Base-by-base conservation (phyloP, 2,113 vertebrate genomes). In the Psilopogon haemacephalus region DNA sequence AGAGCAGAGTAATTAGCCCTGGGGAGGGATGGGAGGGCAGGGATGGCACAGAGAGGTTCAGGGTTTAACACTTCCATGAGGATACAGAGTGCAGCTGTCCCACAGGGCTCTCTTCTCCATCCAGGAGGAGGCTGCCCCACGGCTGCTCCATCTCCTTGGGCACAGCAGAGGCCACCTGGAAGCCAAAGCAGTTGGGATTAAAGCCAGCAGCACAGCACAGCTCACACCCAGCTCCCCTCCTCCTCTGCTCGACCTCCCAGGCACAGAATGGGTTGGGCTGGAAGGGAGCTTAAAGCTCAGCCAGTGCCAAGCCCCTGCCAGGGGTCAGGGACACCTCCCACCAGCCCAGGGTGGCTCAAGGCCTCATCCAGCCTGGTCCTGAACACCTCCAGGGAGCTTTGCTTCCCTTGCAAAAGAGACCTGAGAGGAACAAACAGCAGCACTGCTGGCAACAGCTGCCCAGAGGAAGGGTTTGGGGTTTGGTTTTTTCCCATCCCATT, bases 1-100 rank as follows among this genome's bases (percentile, higher is more conserved):
- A 13, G 6, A 30, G 3, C 19, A 0, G 0, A 9, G 11, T 46
- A 4, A 2, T 1, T 1, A 63, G 26, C 48, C 30, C 30, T 1
- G 0, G 65, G 76, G 6, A 74, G 70, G 72, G 81, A 4, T 3
- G 48, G 12, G 3, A 2, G 63, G 67, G 23, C 18, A 28, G 18
- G 50, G 69, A 16, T 0, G 12, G 79, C 5, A 2, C 20, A 9
- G 55, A 52, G 56, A 12, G 38, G 5, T 0, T 0, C 24, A 6
- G 42, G 73, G 12, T 4, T 52, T n/a, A n/a, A 3, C 3, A 5
- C 15, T 72, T 23, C 90, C 77, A 18, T 0, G 8, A 27, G 77
- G 64, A 40, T 27, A 7, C 0, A 0, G 48, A 17, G 17, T 33
- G 6, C 6, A 15, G 69, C 32, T 2, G 2, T 6, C 52, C 79